phyloP scores from a whole-genome alignment of 2,113 vertebrate species.

The Casuarius casuarius region DNA sequence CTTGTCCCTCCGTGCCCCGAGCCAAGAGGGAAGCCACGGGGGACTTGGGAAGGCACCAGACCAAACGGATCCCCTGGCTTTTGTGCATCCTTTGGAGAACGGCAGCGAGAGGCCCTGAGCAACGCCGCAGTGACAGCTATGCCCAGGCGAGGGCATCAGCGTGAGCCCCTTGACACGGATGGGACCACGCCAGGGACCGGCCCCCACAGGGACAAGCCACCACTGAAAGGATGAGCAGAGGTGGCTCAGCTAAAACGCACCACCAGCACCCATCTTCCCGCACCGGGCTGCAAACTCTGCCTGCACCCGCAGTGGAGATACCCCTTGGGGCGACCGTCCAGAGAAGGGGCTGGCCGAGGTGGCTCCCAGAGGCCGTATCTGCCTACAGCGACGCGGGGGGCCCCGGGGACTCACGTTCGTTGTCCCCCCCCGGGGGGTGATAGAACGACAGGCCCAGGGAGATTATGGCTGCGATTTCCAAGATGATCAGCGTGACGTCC shows the following conservation, averaged over 20 bases:
- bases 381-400: background rate
- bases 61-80: accelerated
- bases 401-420: conserved; percentile 79
- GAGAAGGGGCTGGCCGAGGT: accelerated
- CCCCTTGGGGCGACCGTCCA: background rate
- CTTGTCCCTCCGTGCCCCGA: background rate
- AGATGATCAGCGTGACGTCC: conserved; percentile 95
- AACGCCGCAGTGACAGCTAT: accelerated
- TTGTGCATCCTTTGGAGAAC: background rate
- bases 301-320: background rate
- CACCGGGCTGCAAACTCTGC: no score
- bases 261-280: no score
- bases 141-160: background rate
- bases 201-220: background rate
- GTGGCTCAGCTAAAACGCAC: background rate
- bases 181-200: background rate
- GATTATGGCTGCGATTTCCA: conserved; percentile 96
- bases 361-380: accelerated
- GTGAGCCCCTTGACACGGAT: background rate
- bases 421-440: conserved; percentile 86
- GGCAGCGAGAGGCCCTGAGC: background rate
- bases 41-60: background rate
- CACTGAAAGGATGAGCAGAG: background rate
- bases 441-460: conserved; percentile 96
- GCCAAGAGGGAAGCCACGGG: background rate